These are phyloP conservation scores for Apostichopus japonicus DNA, from an alignment of 35 echinoderm and acorn worm species.

Conservation along the genomic window DNA sequence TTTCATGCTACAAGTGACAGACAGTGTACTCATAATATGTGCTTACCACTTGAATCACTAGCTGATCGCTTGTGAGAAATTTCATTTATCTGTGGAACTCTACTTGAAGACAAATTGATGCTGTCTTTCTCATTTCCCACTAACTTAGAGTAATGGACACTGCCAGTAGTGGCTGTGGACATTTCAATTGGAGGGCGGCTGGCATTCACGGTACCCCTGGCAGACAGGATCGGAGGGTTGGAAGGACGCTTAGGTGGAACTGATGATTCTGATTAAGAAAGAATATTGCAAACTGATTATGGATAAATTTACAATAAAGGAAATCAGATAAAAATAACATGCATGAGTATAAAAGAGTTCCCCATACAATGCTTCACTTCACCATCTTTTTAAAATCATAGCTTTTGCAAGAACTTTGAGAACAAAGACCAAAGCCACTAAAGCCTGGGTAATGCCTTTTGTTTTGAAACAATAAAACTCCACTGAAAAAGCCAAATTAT, in stretches of 20 bases:
- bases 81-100: neutral
- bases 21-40: neutral
- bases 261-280: neutral
- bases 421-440: too few species aligned
- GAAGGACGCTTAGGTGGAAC: neutral
- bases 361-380: too few species aligned
- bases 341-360: too few species aligned
- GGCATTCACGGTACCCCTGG: neutral
- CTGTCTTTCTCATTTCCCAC: neutral
- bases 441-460: too few species aligned
- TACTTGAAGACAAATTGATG: slow-evolving; percentile 3
- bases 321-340: neutral
- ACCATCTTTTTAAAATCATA: too few species aligned
- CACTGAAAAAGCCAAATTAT: too few species aligned
- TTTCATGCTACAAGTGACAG: too few species aligned
- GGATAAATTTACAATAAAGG: neutral
- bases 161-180: neutral
- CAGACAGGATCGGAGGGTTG: slow-evolving; percentile 7
- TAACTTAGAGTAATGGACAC: slow-evolving; percentile 6
- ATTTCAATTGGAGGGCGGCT: neutral
- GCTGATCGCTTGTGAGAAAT: slow-evolving; percentile 19
- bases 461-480: too few species aligned
- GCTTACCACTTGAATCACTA: slow-evolving; percentile 26
- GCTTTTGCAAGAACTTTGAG: too few species aligned
- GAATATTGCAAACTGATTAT: too few species aligned